Evolutionary conservation across 1,140 invertebrate genomes (phyloP), one percentile per base, ranked within the genome.

Genomic region (Nephotettix cincticeps): DNA sequence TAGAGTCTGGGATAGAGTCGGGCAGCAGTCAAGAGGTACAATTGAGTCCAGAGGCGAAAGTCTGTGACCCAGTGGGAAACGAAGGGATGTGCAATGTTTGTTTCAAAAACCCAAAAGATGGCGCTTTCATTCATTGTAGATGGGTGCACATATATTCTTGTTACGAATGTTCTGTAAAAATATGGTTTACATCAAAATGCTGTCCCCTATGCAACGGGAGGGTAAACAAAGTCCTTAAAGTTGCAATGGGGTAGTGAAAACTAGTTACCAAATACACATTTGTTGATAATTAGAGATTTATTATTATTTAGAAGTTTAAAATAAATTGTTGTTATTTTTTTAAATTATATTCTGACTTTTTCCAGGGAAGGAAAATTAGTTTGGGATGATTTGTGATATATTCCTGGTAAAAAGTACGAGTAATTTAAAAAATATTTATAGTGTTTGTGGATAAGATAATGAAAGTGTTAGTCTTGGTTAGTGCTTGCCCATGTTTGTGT

Each of bases 101-200:
- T 23, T 51, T 51, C 19, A 23, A 19, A 23, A 51, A 51, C 6
- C 47, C 4, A n/a, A 51, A 19, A 23, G 21, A 51, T 51, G 47
- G 47, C 6, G 47, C 47, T n/a, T 51, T 51, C n/a, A 6, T 51
- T 6, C 47, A 51, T 23, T 51, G 47, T 23, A n/a, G 47, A n/a
- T 51, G 47, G 47, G 47, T 51, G 47, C 47, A 51, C 47, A 51
- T 51, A 9, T 51, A 51, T 23, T 4, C 17, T 9, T 51, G 47
- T 51, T 51, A 51, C n/a, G 17, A 51, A 23, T 51, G 47, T 23
- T 51, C 47, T 6, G 17, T 51, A 6, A 51, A 51, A 23, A 51
- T n/a, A 51, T 51, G 47, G 47, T 51, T 23, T n/a, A 51, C 47
- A n/a, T 51, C 47, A n/a, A 51, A n/a, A 51, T n/a, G 47, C 19